Conservation (phyloP, 2,888 invertebrate genomes). For the Eilema caniola region DNA sequence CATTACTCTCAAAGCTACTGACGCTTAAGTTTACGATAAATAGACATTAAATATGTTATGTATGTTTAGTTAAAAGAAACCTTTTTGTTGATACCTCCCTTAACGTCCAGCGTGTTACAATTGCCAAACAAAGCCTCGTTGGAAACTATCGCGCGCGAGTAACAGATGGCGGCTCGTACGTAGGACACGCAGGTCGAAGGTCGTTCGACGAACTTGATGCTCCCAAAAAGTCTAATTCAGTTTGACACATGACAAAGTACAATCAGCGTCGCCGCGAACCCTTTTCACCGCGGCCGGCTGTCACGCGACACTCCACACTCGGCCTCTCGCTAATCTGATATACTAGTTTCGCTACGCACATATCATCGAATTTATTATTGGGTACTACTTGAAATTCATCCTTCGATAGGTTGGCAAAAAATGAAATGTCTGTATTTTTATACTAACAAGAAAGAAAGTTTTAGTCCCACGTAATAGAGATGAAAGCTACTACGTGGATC, state of each 20-base stretch:
- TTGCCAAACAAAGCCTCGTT: neutral
- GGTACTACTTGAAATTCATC: neutral
- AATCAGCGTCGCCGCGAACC: constrained; percentile 16
- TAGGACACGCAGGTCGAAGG: constrained; percentile 8
- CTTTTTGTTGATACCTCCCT: neutral
- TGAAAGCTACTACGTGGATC: no score
- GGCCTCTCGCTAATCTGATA: constrained; percentile 9
- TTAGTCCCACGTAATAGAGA: no score
- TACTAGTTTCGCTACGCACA: constrained; percentile 3
- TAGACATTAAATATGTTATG: neutral
- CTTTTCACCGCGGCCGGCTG: constrained; percentile 10
- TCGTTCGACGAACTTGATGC: constrained; percentile 21
- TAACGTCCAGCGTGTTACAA: neutral
- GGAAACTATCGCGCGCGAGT: neutral
- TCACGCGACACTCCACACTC: constrained; percentile 7
- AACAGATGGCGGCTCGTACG: constrained; percentile 6
- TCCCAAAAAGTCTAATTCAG: constrained; percentile 21
- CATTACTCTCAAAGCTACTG: no score
- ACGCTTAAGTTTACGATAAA: neutral
- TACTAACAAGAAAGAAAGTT: neutral
- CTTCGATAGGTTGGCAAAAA: neutral
- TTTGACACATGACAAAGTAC: constrained; percentile 26
- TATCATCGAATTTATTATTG: neutral
- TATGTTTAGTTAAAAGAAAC: neutral
- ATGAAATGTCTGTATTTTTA: neutral